Base-by-base conservation (phyloP, 1,140 invertebrate species). In the Ruditapes philippinarum region DNA sequence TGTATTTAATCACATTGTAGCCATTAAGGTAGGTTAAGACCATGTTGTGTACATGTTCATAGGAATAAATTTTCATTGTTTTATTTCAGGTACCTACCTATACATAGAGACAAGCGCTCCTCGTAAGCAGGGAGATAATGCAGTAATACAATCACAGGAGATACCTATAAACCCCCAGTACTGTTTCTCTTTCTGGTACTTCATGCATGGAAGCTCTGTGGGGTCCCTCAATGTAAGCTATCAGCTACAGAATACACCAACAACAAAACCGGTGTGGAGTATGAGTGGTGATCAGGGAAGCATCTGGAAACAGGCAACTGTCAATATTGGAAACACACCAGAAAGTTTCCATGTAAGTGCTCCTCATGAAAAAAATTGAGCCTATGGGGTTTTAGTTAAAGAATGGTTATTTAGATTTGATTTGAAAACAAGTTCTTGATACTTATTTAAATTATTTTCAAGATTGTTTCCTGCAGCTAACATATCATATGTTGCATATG, bases 71-170 rank as follows among this genome's bases (percentile, higher is more conserved):
- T n/a, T n/a, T n/a, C n/a, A n/a, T n/a, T n/a, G n/a, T n/a, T 36
- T 74, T 73, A 9, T 60, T 88, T 78, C 94, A 98, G 97, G 98
- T 40, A 96, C 97, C 93, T 98, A 98, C 94, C 96, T 98, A 95
- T 98, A 97, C 92, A 97, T 98, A 51, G 98, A 98, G 91, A 97
- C 97, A 49, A 97, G 97, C 9, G 60, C 92, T 0, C 97, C 97
- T 0, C 95, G 97, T 54, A 93, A 96, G 60, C 94, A 95, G 28
- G 97, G 98, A 92, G 97, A 98, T 89, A 93, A 88, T 79, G 95
- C 95, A 7, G 74, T 92, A 0, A 57, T 95, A 12, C 76, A 86
- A 25, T 94, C 93, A 5, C 90, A 92, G 57, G 80, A 70, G 22
- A 90, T 93, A 17, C 86, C 87, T 0, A 78, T 74, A 33, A 80